Base-by-base conservation (phyloP, 2,797 vertebrate genomes). In the Esox masquinongy region DNA sequence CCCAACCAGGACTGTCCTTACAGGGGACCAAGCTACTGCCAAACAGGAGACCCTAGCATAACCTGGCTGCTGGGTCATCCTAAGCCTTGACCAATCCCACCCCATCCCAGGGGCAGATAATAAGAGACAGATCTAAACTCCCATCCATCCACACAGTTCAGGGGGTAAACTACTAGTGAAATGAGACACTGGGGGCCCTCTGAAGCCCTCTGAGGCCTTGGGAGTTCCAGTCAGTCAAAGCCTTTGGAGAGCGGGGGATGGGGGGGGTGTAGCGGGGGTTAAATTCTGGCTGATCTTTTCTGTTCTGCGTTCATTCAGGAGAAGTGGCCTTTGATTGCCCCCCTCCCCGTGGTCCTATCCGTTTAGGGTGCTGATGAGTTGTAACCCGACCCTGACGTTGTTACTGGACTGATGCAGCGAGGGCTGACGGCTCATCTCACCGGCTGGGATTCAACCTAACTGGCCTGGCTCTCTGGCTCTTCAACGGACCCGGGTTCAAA, bases 301-400 rank as follows among this genome's bases (percentile, higher is more conserved):
- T 67, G 82, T 79, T 83, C 83, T 69, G 82, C 79, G 85, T 84
- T 80, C 75, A 53, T 53, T 61, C 56, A 61, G 56, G 12, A 87
- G 79, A 85, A 88, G 74, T 88, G 88, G 83, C 87, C 89, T 89
- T 90, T 88, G 87, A 88, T 88, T 93, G 87, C 89, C 87, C 85
- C 39, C 66, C 74, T 67, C 68, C 75, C 80, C 71, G n/a, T 36
- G 5, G 74, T 24, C 79, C 56, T 84, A 82, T 70, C 78, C 87
- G 84, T 83, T 79, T 73, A 85, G 80, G 77, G 75, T 61, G 74
- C 82, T 77, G 80, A 82, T 67, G 80, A 80, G 82, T 6, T 76
- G 88, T 84, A 93, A 94, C 88, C 81, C 16, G 90, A 94, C 90
- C 91, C 93, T 80, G 80, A 74, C 80, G 84, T 89, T 91, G 90